Conservation (phyloP, 2,797 vertebrate genomes). For the Hypotaenidia okinawae region DNA sequence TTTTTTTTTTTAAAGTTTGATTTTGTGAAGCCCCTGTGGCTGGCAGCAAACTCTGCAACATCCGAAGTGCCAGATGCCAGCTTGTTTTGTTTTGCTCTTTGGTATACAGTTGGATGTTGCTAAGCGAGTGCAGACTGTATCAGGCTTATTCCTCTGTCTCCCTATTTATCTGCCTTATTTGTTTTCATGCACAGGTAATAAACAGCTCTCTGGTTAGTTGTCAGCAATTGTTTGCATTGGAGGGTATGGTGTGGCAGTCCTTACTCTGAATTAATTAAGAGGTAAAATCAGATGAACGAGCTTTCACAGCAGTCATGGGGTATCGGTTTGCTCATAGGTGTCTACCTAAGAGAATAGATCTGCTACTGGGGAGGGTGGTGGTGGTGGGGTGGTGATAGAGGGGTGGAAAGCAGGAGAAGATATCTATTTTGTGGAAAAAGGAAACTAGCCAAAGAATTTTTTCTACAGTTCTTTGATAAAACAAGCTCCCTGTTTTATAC, state of each 20-base stretch:
- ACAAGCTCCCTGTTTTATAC: not conserved
- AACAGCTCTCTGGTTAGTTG: not conserved
- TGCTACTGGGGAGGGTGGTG: not conserved
- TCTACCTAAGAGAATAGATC: not conserved
- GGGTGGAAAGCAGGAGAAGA: not conserved
- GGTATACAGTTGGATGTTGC: not conserved
- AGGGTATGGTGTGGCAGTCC: not conserved
- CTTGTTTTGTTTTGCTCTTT: constrained; percentile 15
- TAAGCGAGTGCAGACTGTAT: not conserved
- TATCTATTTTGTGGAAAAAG: not conserved
- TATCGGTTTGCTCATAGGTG: not conserved
- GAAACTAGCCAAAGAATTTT: not conserved
- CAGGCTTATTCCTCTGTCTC: not conserved
- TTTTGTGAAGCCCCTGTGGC: not conserved
- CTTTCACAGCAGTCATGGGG: not conserved
- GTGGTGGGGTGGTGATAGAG: not conserved
- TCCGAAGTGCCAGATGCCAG: not conserved
- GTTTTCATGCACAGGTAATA: not conserved
- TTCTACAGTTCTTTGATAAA: not conserved
- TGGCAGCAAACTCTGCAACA: not conserved
- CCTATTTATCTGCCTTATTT: not conserved
- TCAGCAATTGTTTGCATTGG: not conserved
- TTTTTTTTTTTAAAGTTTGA: not conserved
- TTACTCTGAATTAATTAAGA: not conserved
- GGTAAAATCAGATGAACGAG: not conserved